These are phyloP conservation scores for Zygothrica quintamaculata DNA, from an alignment of 2,888 invertebrate species.

Conservation along the genomic window DNA sequence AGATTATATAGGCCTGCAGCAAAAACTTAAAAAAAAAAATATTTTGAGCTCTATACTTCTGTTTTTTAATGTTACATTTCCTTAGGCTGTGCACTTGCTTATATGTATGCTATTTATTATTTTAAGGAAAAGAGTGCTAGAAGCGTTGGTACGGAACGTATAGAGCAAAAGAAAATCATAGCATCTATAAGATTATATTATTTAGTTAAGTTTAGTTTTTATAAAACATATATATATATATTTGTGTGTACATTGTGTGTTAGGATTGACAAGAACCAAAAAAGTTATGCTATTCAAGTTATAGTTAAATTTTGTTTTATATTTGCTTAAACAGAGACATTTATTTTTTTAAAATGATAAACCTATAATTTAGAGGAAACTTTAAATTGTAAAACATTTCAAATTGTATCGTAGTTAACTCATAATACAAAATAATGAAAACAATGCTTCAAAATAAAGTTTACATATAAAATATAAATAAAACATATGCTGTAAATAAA, in stretches of 20 bases:
- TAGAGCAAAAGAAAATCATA: constrained; percentile 27
- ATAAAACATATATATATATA: constrained; percentile 18
- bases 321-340: constrained; percentile 38
- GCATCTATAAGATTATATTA: constrained; percentile 34
- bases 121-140: neutral
- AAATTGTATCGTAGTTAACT: constrained; percentile 57
- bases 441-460: constrained; percentile 47
- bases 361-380: constrained; percentile 34
- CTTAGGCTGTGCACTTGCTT: constrained; percentile 74
- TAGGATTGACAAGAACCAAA: constrained; percentile 63
- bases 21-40: constrained; percentile 5
- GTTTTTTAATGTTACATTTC: constrained; percentile 55
- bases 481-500: constrained; percentile 45
- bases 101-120: too few species aligned
- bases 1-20: constrained; percentile 42
- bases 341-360: constrained; percentile 15
- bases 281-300: constrained; percentile 75
- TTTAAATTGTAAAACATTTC: constrained; percentile 42
- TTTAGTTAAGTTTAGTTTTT: constrained; percentile 32
- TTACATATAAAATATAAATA: constrained; percentile 40
- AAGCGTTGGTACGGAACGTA: constrained; percentile 5
- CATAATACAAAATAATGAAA: constrained; percentile 34
- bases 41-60: constrained; percentile 7
- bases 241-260: constrained; percentile 33
- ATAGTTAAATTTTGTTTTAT: constrained; percentile 66